Percentiles rank a stretch among this genome's conserved stretches.
phyloP scores from a whole-genome alignment of 1,140 invertebrate genomes.

The Drosophila tristis region DNA sequence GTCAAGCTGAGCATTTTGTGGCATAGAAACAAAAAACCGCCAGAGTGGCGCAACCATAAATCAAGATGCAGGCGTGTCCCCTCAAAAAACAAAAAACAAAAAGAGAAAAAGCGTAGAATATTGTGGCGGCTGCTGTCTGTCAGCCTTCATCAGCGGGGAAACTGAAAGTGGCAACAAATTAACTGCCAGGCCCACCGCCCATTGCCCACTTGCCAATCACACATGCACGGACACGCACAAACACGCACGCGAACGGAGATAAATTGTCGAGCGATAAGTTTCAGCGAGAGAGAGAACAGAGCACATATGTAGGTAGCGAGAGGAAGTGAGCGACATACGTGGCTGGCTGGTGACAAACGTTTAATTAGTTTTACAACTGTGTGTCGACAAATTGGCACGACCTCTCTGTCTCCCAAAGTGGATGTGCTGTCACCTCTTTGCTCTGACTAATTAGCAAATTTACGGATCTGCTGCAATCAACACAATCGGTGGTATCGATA shows the following conservation, averaged over 20 bases:
- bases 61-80: slow-evolving; percentile 62
- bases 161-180: slow-evolving; percentile 56
- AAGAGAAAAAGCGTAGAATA: slow-evolving; percentile 18
- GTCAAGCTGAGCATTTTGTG: slow-evolving; percentile 31
- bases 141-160: slow-evolving; percentile 51
- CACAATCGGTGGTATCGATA: slow-evolving; percentile 7
- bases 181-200: slow-evolving; percentile 40
- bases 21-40: slow-evolving; percentile 45
- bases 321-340: slow-evolving; percentile 23
- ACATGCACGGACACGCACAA: slow-evolving; percentile 2
- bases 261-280: slow-evolving; percentile 48
- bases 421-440: slow-evolving; percentile 31
- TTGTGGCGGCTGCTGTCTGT: slow-evolving; percentile 37
- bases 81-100: slow-evolving; percentile 7
- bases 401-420: slow-evolving; percentile 25
- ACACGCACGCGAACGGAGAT: slow-evolving; percentile 27
- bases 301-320: too few relatives aligned
- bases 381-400: slow-evolving; percentile 47
- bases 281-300: slow-evolving; percentile 4
- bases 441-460: slow-evolving; percentile 44
- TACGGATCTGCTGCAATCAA: slow-evolving; percentile 15
- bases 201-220: slow-evolving; percentile 31
- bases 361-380: slow-evolving; percentile 68
- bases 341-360: slow-evolving; percentile 51
- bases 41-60: slow-evolving; percentile 67